A percentile compares a stretch with the other conserved stretches of the same genome.
Evolutionary conservation across 2,888 invertebrate species (phyloP).

Genomic region (Coelopa pilipes): DNA sequence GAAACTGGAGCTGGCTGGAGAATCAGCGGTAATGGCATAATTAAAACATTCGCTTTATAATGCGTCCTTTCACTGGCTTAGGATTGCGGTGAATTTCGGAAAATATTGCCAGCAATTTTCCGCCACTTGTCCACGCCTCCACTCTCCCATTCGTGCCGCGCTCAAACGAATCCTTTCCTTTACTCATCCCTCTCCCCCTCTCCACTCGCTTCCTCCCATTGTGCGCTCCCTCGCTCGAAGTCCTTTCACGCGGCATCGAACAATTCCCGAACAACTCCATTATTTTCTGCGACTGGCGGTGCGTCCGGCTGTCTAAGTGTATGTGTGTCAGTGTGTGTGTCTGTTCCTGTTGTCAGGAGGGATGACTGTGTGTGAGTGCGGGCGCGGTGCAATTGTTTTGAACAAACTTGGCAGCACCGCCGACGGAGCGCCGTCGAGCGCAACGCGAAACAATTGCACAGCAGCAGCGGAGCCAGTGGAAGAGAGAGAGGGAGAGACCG

Average conservation of each 20-base stretch:
- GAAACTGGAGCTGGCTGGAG: too few species aligned
- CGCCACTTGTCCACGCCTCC: not conserved
- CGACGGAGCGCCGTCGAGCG: not conserved
- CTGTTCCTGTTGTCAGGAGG: not conserved
- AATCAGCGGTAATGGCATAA: too few species aligned
- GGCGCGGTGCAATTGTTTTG: not conserved
- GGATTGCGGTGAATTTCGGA: not conserved
- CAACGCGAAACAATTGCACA: not conserved
- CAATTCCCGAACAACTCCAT: not conserved
- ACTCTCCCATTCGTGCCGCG: not conserved
- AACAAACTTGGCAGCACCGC: constrained; percentile 11
- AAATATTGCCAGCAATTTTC: not conserved
- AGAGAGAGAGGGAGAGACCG: too few species aligned
- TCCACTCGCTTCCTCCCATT: not conserved
- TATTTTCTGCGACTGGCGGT: not conserved
- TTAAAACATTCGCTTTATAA: too few species aligned
- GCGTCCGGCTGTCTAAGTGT: not conserved
- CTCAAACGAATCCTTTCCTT: too few species aligned
- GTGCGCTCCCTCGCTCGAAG: not conserved
- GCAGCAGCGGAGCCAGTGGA: not conserved
- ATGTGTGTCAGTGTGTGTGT: not conserved
- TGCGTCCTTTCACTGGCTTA: too few species aligned
- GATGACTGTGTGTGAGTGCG: not conserved
- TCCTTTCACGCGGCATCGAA: constrained; percentile 8
- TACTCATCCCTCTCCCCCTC: too few species aligned